phyloP scores from a whole-genome alignment of 2,113 vertebrate species.

The Nycticebus coucang region DNA sequence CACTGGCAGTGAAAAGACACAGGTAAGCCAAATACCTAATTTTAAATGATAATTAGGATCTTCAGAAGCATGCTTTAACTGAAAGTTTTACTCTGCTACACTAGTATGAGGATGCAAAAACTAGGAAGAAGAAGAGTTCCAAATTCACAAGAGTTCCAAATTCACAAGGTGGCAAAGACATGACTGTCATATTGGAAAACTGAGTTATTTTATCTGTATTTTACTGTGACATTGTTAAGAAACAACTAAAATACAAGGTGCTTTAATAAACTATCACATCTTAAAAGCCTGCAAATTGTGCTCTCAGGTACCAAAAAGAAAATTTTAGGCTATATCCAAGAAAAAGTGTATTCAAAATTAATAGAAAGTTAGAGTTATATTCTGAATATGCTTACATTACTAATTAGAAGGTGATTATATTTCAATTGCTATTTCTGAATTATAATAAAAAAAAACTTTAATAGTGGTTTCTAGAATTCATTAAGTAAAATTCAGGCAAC shows the following conservation, averaged over 20 bases:
- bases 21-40: conserved; percentile 3
- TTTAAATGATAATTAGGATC: conserved; percentile 1
- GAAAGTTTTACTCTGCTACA: background rate
- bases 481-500: conserved; percentile 41
- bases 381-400: conserved; percentile 33
- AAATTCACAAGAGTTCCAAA: background rate
- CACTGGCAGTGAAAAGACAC: background rate
- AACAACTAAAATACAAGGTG: background rate
- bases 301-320: background rate
- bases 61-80: background rate
- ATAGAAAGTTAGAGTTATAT: background rate
- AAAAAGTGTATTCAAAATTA: conserved; percentile 44
- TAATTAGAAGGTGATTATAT: background rate
- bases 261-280: conserved; percentile 5
- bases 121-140: background rate
- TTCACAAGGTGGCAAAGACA: background rate
- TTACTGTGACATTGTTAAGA: background rate
- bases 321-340: background rate
- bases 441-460: conserved; percentile 54
- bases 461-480: background rate
- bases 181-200: background rate
- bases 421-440: conserved; percentile 77
- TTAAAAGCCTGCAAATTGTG: conserved; percentile 6
- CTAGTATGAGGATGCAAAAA: background rate
- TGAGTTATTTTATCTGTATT: background rate